These are phyloP conservation scores for Temnothorax longispinosus DNA, from an alignment of 1,140 invertebrate genomes.

Conservation along the genomic window DNA sequence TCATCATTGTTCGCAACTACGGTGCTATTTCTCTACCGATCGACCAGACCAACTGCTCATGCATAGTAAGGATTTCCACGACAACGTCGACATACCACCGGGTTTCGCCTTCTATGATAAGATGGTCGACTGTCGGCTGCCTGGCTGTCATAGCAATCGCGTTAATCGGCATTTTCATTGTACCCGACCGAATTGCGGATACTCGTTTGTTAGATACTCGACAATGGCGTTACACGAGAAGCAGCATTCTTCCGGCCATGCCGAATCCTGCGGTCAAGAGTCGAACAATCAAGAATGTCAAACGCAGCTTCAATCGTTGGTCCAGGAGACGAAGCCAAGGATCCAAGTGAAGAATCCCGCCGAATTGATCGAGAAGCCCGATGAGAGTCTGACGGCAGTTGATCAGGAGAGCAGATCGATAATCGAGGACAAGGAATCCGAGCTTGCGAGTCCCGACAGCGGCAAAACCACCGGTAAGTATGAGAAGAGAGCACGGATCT, in stretches of 20 bases:
- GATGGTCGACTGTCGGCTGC: slow-evolving; percentile 91
- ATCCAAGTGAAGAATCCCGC: slow-evolving; percentile 85
- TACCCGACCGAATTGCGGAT: slow-evolving; percentile 90
- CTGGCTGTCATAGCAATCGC: slow-evolving; percentile 90
- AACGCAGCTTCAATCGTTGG: slow-evolving; percentile 64
- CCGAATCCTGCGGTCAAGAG: slow-evolving; percentile 58
- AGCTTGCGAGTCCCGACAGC: slow-evolving; percentile 78
- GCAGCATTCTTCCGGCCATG: slow-evolving; percentile 83
- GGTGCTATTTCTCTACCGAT: slow-evolving; percentile 90
- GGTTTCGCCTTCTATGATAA: slow-evolving; percentile 94
- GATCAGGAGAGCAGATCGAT: slow-evolving; percentile 75
- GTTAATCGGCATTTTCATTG: slow-evolving; percentile 93
- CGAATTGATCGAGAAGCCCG: slow-evolving; percentile 83
- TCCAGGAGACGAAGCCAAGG: slow-evolving; percentile 80
- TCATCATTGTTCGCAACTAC: slow-evolving; percentile 91
- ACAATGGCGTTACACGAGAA: slow-evolving; percentile 92
- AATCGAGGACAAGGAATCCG: slow-evolving; percentile 81
- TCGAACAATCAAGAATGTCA: slow-evolving; percentile 72
- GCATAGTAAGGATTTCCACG: slow-evolving; percentile 94
- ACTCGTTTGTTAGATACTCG: slow-evolving; percentile 91
- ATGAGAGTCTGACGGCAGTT: slow-evolving; percentile 60
- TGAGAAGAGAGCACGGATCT: slow-evolving; percentile 33
- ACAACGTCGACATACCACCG: slow-evolving; percentile 92
- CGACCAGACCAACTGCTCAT: slow-evolving; percentile 89
- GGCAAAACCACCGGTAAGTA: slow-evolving; percentile 84